Percentiles rank a stretch among this genome's conserved stretches.
Conservation (phyloP, 2,113 vertebrate genomes). For the Seriola aureovittata region DNA sequence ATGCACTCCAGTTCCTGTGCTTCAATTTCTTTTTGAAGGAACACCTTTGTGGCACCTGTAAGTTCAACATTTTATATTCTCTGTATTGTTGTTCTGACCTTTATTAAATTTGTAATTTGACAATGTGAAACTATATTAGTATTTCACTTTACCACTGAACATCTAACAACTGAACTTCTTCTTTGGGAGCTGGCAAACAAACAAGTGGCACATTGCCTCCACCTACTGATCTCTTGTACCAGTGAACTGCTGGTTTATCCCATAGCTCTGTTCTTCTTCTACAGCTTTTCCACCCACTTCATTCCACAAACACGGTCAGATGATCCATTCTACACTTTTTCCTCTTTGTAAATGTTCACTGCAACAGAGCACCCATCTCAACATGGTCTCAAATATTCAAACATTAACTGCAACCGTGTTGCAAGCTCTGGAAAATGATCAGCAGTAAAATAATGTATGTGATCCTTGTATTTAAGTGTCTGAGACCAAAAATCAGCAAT, state of each 20-base stretch:
- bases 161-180: neutral
- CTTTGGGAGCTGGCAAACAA: neutral
- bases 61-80: neutral
- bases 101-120: neutral
- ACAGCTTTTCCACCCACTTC: neutral
- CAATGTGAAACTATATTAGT: neutral
- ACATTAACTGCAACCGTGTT: neutral
- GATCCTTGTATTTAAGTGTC: neutral
- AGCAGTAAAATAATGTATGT: neutral
- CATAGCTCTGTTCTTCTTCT: neutral
- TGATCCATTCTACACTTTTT: neutral
- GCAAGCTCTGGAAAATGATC: neutral
- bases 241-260: neutral
- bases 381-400: constrained; percentile 15
- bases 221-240: neutral
- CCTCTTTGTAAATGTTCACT: neutral
- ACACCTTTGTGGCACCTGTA: neutral
- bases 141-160: neutral
- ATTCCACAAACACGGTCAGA: neutral
- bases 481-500: neutral
- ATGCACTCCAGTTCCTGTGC: neutral
- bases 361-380: neutral
- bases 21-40: neutral
- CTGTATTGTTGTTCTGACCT: neutral
- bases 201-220: neutral